Evolutionary conservation across 64 coral and sea anemone genomes (phyloP), one percentile per base, ranked within the genome.

Genomic region (Porites australiensis): DNA sequence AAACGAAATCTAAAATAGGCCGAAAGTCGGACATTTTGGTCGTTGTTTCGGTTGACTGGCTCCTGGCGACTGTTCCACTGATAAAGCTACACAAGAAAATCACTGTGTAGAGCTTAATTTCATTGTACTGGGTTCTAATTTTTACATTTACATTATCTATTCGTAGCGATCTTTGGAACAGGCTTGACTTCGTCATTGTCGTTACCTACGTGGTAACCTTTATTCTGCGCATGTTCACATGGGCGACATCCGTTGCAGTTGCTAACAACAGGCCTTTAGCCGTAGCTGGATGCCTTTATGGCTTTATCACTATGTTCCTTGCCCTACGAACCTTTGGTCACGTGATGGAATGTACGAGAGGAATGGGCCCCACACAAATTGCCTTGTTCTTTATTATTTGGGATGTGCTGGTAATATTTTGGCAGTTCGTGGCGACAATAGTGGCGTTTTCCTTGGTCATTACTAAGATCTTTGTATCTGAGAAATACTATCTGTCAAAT

Each of bases 141-240:
- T 59, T 59, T 59, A 9, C 7, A 59, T 59, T 55, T 20, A 5
- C 44, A 37, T 0, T 37, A 37, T 37, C 27, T 37, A 37, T 37
- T 37, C 27, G 27, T 37, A 77, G 75, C 22, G 75, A 77, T 77
- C 50, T 16, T 2, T 77, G 75, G 75, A 77, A 52, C 54, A 3
- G 52, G 15, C 37, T 82, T 21, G 79, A 82, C 45, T 15, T 43
- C 8, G 18, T 82, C 55, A 82, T 8, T 16, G 22, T 82, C 5
- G 6, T 15, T 65, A 15, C 64, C 22, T 82, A 63, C 79, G 15
- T 82, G 3, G 14, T 82, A 4, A 82, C 79, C 14, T 82, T 82
- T 19, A 64, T 43, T 19, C 43, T 82, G 22, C 58, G 79, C 12
- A 44, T 82, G 58, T 19, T 64, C 27, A 63, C 79, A 22, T 82